These are phyloP conservation scores for Micrasema longulum DNA, from an alignment of 1,140 invertebrate genomes.

Conservation along the genomic window DNA sequence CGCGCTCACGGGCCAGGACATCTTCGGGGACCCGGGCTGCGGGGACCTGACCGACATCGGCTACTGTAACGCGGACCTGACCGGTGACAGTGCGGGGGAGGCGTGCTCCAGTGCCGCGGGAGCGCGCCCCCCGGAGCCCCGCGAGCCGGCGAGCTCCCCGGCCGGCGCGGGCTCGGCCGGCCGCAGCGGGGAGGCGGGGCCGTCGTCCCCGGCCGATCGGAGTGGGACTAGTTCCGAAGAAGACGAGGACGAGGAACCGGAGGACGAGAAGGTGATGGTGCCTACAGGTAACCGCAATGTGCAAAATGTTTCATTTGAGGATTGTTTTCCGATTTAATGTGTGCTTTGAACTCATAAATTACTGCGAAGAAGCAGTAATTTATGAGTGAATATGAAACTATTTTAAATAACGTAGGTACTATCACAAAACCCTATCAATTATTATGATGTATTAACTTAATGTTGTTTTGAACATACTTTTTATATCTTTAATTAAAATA, in stretches of 20 bases:
- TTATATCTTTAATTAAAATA: too few relatives aligned
- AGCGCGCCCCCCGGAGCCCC: conserved; percentile 3
- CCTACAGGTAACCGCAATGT: conserved; percentile 27
- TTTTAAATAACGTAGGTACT: too few relatives aligned
- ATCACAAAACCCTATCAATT: too few relatives aligned
- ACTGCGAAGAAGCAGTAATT: too few relatives aligned
- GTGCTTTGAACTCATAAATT: too few relatives aligned
- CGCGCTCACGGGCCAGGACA: conserved; percentile 31
- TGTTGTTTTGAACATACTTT: too few relatives aligned
- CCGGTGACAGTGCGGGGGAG: background rate
- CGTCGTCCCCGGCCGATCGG: too few relatives aligned
- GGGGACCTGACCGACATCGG: background rate
- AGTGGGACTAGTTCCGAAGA: background rate
- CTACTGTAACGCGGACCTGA: background rate
- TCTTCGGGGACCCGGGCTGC: conserved; percentile 15
- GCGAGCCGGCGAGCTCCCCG: background rate
- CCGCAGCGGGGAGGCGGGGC: too few relatives aligned
- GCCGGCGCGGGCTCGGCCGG: background rate
- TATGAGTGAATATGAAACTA: too few relatives aligned
- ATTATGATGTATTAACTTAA: too few relatives aligned
- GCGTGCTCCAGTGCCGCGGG: background rate
- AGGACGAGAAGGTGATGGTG: conserved; percentile 23
- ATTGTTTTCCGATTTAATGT: too few relatives aligned
- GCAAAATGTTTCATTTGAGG: too few relatives aligned
- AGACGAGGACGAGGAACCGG: background rate